Base-by-base conservation (phyloP, 2,888 invertebrate genomes). In the Troilus luridus region DNA sequence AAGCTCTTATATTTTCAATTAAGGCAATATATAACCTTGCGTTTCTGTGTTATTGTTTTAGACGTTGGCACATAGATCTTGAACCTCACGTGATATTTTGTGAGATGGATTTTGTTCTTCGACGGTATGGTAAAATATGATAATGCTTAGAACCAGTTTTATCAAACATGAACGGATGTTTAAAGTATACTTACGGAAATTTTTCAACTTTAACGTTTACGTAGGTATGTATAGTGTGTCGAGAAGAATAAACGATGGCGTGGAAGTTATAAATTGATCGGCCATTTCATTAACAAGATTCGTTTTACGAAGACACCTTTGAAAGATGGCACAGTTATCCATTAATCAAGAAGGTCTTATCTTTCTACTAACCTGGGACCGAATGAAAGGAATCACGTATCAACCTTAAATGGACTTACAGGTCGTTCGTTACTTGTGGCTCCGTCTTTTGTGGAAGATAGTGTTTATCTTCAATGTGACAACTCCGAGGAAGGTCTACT, bases 311-410 rank as follows among this genome's bases (percentile, higher is more conserved):
- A 41, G 72, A n/a, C 85, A 85, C 56, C 56, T 58, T 3, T 21
- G n/a, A 21, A 56, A 54, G 56, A 85, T 85, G 85, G n/a, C 56
- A 54, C 56, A 56, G 56, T 58, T 6, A 41, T 54, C 85, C 85
- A 85, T 85, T 85, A 85, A 85, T 85, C 85, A 85, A 85, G n/a
- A 10, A 5, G 10, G 85, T n/a, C 85, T 85, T 85, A 85, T 85
- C 85, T 85, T 85, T 12, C 41, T n/a, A 21, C 11, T 11, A 24
- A 12, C 24, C 12, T 1, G 85, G 54, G 21, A 8, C 54, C 5
- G 14, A 1, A 54, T 85, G n/a, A 58, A 85, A 56, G 56, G 85
- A 21, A 56, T 9, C 85, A 85, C 56, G 85, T 85, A 85, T n/a
- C 41, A 5, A 85, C 85, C 85, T 85, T n/a, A 85, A 56, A 85